A percentile compares a stretch with the other conserved stretches of the same genome.
Conservation (phyloP, 2,797 vertebrate species). For the Hippopotamyrus pictus region DNA sequence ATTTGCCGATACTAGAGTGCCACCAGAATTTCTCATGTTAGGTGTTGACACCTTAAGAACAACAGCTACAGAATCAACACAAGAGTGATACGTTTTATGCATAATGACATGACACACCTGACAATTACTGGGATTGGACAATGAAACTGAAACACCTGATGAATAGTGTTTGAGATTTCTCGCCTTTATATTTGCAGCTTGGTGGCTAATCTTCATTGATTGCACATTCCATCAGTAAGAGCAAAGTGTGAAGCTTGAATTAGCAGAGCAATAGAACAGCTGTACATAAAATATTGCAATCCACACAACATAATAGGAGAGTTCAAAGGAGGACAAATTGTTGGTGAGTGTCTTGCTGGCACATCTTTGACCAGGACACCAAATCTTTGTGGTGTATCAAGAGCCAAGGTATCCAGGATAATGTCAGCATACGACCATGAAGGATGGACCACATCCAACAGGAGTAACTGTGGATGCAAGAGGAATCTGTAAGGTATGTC, state of each 20-base stretch:
- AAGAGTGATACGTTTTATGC: background rate
- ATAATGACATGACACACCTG: background rate
- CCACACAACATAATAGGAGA: background rate
- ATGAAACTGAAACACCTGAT: background rate
- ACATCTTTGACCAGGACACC: background rate
- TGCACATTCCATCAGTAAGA: background rate
- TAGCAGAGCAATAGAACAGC: background rate
- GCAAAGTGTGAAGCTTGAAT: background rate
- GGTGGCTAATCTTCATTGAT: background rate
- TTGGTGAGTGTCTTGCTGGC: background rate
- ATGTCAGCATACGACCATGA: background rate
- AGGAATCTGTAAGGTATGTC: background rate
- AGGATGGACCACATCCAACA: background rate
- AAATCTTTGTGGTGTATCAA: background rate
- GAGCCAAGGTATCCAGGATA: background rate
- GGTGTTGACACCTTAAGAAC: background rate
- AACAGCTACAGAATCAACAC: background rate
- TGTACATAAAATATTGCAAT: background rate
- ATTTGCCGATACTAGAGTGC: background rate
- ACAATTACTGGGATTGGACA: background rate
- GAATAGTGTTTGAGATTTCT: background rate
- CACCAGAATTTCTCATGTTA: background rate
- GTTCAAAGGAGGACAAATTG: background rate
- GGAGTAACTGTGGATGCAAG: background rate
- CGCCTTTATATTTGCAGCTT: background rate